Evolutionary conservation across 1,140 invertebrate species (phyloP).

Genomic region (Plectrocnemia conspersa): DNA sequence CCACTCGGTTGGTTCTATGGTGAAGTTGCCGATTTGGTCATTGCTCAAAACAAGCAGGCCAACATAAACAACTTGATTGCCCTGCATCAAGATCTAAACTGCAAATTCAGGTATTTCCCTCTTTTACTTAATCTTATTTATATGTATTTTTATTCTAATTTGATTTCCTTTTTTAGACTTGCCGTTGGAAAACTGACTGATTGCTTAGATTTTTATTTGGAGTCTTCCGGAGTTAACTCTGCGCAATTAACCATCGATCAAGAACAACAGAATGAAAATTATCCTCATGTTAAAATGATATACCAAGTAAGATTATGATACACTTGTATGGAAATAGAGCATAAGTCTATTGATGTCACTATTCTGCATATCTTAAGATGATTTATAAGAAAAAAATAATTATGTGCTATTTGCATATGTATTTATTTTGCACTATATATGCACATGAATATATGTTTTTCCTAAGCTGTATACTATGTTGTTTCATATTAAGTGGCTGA

Average conservation of each 20-base stretch:
- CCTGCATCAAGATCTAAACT: conserved; percentile 45
- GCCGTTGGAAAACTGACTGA: conserved; percentile 76
- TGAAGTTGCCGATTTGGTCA: conserved; percentile 72
- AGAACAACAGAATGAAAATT: conserved; percentile 60
- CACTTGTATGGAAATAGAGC: too few species aligned
- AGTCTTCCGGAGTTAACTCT: conserved; percentile 71
- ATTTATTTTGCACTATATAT: too few species aligned
- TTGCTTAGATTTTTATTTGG: conserved; percentile 67
- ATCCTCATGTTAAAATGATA: conserved; percentile 66
- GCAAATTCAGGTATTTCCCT: conserved; percentile 44
- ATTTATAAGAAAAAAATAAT: too few species aligned
- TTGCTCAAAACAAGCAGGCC: conserved; percentile 40
- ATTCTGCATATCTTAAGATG: too few species aligned
- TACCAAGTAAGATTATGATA: conserved; percentile 76
- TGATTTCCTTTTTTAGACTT: conserved; percentile 60
- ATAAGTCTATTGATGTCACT: too few species aligned
- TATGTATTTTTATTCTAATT: conserved; percentile 2
- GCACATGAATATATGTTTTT: too few species aligned
- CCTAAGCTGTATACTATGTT: too few species aligned
- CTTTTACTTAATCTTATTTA: background rate
- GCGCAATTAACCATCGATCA: conserved; percentile 77
- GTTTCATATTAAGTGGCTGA: too few species aligned
- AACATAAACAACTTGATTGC: conserved; percentile 44
- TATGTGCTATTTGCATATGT: too few species aligned
- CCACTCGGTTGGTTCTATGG: conserved; percentile 90